Evolutionary conservation across 2,797 vertebrate genomes (phyloP), one percentile per base, ranked within the genome.

Genomic region (Chloroceryle inda): DNA sequence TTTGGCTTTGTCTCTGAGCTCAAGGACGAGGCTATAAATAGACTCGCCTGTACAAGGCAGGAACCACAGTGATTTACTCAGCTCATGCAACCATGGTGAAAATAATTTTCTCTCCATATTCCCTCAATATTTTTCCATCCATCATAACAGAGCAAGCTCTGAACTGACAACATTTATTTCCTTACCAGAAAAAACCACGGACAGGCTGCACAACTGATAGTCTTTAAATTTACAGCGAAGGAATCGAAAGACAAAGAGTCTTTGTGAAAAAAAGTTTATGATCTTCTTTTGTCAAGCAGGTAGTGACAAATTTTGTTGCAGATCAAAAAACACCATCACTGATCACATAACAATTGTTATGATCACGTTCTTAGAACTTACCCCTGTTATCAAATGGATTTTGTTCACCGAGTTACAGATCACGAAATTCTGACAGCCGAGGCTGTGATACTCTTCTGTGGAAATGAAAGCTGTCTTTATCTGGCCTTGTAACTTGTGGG

Each of bases 401-500:
- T 98, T 98, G 37, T 92, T 97, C 88, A 90, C 94, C 23, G 98
- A 97, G 92, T 50, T 97, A 93, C 98, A 98, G 93, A 98, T 96
- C 42, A 98, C 97, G 56, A 99, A 98, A 62, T 95, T 98, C 59
- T 97, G 98, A 94, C 99, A 99, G 58, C 98, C 98, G 5, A 98
- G 97, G 18, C 96, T 97, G 71, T 99, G 99, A 93, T 98, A 98
- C 37, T 98, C 97, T 67, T 97, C 92, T 12, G 98, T 98, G 63
- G 98, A 98, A 97, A 98, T 98, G 96, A 99, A 99, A 94, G 97
- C 97, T 59, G 98, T 98, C 93, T 98, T 99, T 86, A 99, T 99
- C 78, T 98, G 97, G 66, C 97, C 97, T 98, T 99, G 99, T 76
- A 99, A 97, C 99, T 99, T 96, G 89, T 27, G 78, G 24, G 29